These are phyloP conservation scores for Panopea generosa DNA, from an alignment of 2,888 invertebrate species.

Conservation along the genomic window DNA sequence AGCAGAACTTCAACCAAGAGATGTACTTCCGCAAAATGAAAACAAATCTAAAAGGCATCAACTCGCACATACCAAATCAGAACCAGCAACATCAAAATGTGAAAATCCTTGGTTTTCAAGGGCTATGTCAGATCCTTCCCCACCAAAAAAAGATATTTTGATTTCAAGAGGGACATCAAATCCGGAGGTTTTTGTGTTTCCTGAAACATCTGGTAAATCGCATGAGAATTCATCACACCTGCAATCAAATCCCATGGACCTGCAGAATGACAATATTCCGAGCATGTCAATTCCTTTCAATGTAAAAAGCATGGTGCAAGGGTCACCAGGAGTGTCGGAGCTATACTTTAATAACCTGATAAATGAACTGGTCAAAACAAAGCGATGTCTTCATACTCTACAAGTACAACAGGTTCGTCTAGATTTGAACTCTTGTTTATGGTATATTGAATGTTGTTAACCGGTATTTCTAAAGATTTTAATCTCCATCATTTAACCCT, in stretches of 20 bases:
- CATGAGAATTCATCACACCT: too few relatives aligned
- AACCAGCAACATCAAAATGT: background rate
- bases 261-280: background rate
- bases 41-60: background rate
- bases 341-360: slow-evolving; percentile 59
- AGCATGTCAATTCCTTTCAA: background rate
- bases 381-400: slow-evolving; percentile 43
- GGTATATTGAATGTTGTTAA: background rate
- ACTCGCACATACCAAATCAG: slow-evolving; percentile 7
- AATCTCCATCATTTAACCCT: too few relatives aligned
- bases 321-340: slow-evolving; percentile 48
- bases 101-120: background rate
- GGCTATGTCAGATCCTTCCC: too few relatives aligned
- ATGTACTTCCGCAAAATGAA: too few relatives aligned
- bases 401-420: slow-evolving; percentile 30
- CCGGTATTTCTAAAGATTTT: too few relatives aligned
- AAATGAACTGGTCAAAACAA: slow-evolving; percentile 61
- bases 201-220: background rate
- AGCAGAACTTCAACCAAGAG: too few relatives aligned
- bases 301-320: background rate
- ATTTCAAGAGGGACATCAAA: background rate
- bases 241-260: too few relatives aligned
- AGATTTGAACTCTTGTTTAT: background rate
- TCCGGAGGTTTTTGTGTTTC: slow-evolving; percentile 29
- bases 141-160: too few relatives aligned